Evolutionary conservation across 2,113 vertebrate species (phyloP).

Genomic region (Cebus imitator): DNA sequence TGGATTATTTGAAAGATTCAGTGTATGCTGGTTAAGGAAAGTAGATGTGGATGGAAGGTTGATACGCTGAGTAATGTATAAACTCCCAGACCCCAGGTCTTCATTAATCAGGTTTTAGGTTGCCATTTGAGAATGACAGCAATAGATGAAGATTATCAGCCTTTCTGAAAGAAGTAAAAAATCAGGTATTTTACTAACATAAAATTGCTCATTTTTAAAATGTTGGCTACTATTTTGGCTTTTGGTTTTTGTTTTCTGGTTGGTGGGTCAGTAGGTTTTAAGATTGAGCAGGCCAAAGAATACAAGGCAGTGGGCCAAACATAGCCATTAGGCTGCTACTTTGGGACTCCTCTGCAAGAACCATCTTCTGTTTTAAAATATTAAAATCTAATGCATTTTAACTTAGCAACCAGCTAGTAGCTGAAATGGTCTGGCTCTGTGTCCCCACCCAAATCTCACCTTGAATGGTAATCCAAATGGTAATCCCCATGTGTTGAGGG

Average conservation of each 20-base stretch:
- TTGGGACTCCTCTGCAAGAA: neutral
- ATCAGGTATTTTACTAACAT: neutral
- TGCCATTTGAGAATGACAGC: neutral
- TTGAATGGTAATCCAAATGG: no score
- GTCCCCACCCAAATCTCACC: no score
- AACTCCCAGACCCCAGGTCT: neutral
- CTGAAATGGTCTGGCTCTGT: neutral
- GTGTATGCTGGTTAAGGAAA: neutral
- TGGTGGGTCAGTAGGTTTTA: neutral
- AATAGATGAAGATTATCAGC: neutral
- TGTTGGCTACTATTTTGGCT: neutral
- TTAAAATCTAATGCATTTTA: neutral
- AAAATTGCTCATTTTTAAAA: neutral
- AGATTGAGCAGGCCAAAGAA: neutral
- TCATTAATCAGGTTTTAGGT: neutral
- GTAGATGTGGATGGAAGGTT: neutral
- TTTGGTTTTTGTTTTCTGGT: neutral
- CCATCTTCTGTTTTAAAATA: neutral
- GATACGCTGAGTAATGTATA: neutral
- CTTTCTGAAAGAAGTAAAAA: neutral
- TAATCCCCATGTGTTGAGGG: no score
- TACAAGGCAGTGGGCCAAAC: neutral
- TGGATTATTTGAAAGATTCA: fast-evolving
- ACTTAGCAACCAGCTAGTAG: neutral
- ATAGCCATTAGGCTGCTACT: neutral